Evolutionary conservation across 2,888 invertebrate genomes (phyloP), one percentile per base, ranked within the genome.

Genomic region (Stomorhina lunata): DNA sequence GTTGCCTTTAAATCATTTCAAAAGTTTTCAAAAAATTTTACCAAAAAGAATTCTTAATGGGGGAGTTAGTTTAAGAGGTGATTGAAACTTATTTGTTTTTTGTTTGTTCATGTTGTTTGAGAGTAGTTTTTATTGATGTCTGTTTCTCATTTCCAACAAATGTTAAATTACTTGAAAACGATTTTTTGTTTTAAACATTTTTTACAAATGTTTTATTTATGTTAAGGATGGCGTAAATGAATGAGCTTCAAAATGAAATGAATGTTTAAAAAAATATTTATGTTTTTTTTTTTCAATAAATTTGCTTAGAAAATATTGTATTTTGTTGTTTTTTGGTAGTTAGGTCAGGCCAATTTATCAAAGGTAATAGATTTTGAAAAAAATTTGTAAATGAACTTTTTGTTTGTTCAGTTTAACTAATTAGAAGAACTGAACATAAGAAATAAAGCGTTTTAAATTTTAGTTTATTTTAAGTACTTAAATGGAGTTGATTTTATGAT

Each of bases 1-100:
- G 72, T 40, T 72, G 72, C 57, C 43, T 79, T 66, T 79, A 79
- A 72, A 72, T 79, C 57, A 79, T 72, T 79, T 77, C 29, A 53
- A 40, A 57, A 59, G 77, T 43, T 34, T 69, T 43, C 1, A 57
- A 63, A 45, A 32, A 32, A 15, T n/a, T 57, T 61, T 63, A 15
- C 53, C 63, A 55, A 29, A n/a, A 6, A 37, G 29, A 79, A 79
- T 72, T 72, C 72, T 66, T 66, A 72, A 50, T 72, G 72, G 79
- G 79, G 72, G 72, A 66, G 72, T n/a, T n/a, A n/a, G n/a, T 72
- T 79, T 72, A 25, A 72, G 25, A 66, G 72, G 65, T 79, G 72
- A 79, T 65, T 72, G 48, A 72, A 72, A 57, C 66, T 61, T 69
- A 32, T 2, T 61, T 48, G 10, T 34, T 59, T 73, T 65, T 53